A percentile compares a stretch with the other conserved stretches of the same genome.
These are phyloP conservation scores for Drepana falcataria DNA, from an alignment of 2,888 invertebrate species.

Conservation along the genomic window DNA sequence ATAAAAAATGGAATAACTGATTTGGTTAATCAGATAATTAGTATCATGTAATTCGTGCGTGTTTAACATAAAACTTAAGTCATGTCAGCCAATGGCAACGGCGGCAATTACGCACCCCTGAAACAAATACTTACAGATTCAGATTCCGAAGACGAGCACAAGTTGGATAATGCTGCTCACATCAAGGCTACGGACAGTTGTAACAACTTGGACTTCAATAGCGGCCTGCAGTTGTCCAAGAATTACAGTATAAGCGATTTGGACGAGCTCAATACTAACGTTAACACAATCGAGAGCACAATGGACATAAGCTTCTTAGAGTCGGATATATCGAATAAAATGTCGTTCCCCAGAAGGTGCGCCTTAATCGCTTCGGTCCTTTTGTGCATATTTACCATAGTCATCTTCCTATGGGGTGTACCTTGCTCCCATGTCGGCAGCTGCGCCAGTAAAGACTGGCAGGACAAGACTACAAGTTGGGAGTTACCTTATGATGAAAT, in stretches of 20 bases:
- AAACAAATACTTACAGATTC: constrained; percentile 88
- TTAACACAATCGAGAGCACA: constrained; percentile 67
- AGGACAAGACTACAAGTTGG: constrained; percentile 82
- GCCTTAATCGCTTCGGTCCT: constrained; percentile 85
- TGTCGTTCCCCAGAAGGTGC: constrained; percentile 83
- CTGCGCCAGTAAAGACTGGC: constrained; percentile 79
- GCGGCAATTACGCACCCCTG: constrained; percentile 84
- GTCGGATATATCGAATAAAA: constrained; percentile 72
- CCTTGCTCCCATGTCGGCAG: constrained; percentile 85
- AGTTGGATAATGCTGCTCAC: constrained; percentile 52
- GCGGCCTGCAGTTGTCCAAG: constrained; percentile 63
- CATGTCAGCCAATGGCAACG: constrained; percentile 70
- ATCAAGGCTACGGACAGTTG: constrained; percentile 56
- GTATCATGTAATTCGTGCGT: no score
- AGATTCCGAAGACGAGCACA: constrained; percentile 85
- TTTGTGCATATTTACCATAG: constrained; percentile 83
- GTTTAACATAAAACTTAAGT: constrained; percentile 17
- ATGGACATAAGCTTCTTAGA: constrained; percentile 73
- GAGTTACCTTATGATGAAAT: constrained; percentile 82
- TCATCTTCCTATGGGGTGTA: constrained; percentile 86
- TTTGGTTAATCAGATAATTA: no score
- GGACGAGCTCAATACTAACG: constrained; percentile 68
- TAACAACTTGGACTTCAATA: constrained; percentile 67
- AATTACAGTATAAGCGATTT: constrained; percentile 69
- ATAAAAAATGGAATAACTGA: no score